Percentiles rank a stretch among this genome's conserved stretches.
Evolutionary conservation across 2,113 vertebrate species (phyloP).

Genomic region (Notarius lentiginosus): DNA sequence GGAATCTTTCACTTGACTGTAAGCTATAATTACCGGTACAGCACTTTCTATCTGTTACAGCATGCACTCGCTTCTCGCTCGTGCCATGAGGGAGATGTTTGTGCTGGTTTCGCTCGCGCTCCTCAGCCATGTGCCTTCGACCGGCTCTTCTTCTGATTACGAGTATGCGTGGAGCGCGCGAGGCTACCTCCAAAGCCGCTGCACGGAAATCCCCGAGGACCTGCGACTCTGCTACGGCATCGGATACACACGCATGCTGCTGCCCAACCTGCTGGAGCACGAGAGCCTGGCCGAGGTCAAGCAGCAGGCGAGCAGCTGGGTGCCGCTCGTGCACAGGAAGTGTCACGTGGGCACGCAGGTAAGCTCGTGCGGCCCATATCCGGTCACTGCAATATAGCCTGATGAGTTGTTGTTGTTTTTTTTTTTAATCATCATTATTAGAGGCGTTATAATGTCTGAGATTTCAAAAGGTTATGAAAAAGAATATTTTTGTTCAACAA

Average conservation of each 20-base stretch:
- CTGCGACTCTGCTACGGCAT: conserved; percentile 90
- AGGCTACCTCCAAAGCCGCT: conserved; percentile 86
- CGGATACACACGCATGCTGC: conserved; percentile 89
- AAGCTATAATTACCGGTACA: background rate
- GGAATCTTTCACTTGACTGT: background rate
- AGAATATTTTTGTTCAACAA: background rate
- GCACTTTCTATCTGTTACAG: background rate
- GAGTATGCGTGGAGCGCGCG: conserved; percentile 88
- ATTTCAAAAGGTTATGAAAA: background rate
- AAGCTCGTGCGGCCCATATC: background rate
- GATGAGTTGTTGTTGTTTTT: background rate
- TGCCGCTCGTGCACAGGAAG: conserved; percentile 93
- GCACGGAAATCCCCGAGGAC: conserved; percentile 91
- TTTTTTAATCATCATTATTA: background rate
- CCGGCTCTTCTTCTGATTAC: conserved; percentile 77
- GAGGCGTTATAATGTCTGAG: too few relatives aligned
- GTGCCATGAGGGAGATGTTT: conserved; percentile 39
- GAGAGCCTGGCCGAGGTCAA: conserved; percentile 95
- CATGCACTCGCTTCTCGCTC: background rate
- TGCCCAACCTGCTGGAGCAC: conserved; percentile 96
- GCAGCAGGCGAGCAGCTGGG: conserved; percentile 98
- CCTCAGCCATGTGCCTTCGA: conserved; percentile 59
- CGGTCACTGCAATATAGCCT: too few relatives aligned
- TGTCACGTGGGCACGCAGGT: conserved; percentile 90
- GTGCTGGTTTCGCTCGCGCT: conserved; percentile 49